These are phyloP conservation scores for Prionchulus punctatus DNA, from an alignment of 2,888 invertebrate species.

Conservation along the genomic window DNA sequence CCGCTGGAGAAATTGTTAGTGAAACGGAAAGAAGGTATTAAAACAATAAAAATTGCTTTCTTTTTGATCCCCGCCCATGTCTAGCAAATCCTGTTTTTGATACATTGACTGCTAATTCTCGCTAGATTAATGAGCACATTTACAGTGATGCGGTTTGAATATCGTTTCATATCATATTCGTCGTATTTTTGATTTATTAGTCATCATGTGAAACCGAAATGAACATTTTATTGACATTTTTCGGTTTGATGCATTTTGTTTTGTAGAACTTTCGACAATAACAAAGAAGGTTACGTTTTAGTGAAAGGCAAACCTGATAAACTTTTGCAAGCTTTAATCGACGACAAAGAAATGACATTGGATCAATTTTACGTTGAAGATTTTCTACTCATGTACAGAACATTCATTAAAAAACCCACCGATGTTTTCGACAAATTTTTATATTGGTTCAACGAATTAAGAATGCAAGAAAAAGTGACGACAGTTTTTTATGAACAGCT, in stretches of 20 bases:
- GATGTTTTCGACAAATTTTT: slow-evolving; percentile 69
- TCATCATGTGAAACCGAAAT: too few species aligned
- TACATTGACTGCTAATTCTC: too few species aligned
- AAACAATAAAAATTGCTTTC: too few species aligned
- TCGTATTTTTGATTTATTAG: too few species aligned
- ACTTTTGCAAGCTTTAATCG: slow-evolving; percentile 76
- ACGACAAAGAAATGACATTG: slow-evolving; percentile 57
- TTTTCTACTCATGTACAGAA: slow-evolving; percentile 86
- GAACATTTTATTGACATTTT: too few species aligned
- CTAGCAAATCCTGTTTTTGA: too few species aligned
- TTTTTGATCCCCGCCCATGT: too few species aligned
- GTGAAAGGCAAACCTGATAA: slow-evolving; percentile 48
- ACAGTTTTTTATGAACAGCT: background rate
- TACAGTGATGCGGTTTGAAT: too few species aligned
- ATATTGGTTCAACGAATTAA: slow-evolving; percentile 68
- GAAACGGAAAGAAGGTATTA: slow-evolving; percentile 59
- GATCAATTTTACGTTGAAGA: slow-evolving; percentile 99
- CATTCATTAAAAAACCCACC: slow-evolving; percentile 72
- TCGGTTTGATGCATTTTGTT: too few species aligned
- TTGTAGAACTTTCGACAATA: slow-evolving; percentile 48
- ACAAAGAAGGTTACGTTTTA: slow-evolving; percentile 71
- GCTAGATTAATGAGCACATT: too few species aligned
- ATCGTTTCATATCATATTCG: too few species aligned
- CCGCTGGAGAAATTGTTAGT: slow-evolving; percentile 67
- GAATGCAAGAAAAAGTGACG: slow-evolving; percentile 35